Conservation (phyloP, 1,140 invertebrate species). For the Pseudomyrmex concolor region DNA sequence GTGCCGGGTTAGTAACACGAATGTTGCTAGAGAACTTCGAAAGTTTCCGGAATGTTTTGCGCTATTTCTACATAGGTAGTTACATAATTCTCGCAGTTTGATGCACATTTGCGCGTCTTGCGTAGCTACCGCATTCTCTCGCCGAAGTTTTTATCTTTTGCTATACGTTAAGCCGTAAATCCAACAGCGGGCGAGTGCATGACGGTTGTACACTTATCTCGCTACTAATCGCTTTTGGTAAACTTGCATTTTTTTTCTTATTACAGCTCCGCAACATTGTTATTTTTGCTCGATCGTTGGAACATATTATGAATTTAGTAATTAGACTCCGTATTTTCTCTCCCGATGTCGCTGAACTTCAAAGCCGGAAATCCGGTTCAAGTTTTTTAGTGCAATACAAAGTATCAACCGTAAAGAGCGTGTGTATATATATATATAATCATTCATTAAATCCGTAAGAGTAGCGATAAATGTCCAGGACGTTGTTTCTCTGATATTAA, state of each 20-base stretch:
- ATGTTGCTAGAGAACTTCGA: conserved; percentile 50
- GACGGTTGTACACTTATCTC: conserved; percentile 44
- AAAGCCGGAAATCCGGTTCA: no score
- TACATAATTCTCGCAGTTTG: conserved; percentile 58
- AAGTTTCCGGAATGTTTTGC: conserved; percentile 56
- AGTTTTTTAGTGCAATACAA: conserved; percentile 25
- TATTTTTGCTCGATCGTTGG: conserved; percentile 23
- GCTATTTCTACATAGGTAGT: conserved; percentile 61
- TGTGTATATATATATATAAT: not conserved
- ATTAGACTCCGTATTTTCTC: not conserved
- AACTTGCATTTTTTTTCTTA: conserved; percentile 7
- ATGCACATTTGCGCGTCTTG: conserved; percentile 53
- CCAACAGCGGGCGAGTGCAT: conserved; percentile 19
- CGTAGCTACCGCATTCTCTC: conserved; percentile 7
- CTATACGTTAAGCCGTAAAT: conserved; percentile 48
- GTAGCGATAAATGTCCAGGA: conserved; percentile 46
- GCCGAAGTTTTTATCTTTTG: conserved; percentile 50
- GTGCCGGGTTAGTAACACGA: conserved; percentile 51
- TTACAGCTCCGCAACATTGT: conserved; percentile 30
- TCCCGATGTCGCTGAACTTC: no score
- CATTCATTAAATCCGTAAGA: conserved; percentile 44
- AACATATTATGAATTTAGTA: conserved; percentile 7
- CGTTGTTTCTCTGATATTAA: conserved; percentile 52
- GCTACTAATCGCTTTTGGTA: conserved; percentile 28
- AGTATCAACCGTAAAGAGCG: not conserved